phyloP scores from a whole-genome alignment of 2,888 invertebrate species.

The Calameuta idolon region DNA sequence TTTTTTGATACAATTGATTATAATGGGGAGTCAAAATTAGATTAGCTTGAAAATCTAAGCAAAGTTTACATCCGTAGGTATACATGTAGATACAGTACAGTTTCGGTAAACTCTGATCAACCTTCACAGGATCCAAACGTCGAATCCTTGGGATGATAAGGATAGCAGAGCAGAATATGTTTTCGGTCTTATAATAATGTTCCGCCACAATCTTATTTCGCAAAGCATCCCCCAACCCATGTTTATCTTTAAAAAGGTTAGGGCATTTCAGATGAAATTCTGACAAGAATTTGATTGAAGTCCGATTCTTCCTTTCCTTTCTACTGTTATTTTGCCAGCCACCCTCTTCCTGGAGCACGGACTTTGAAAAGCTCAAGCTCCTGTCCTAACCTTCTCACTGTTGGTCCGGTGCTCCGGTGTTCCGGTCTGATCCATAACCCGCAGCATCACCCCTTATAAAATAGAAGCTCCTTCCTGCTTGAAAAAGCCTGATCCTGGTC shows the following conservation, averaged over 20 bases:
- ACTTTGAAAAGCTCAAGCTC: not conserved
- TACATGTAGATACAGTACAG: not conserved
- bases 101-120: not conserved
- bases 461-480: not conserved
- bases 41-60: not conserved
- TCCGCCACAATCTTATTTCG: not conserved
- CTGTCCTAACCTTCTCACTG: not conserved
- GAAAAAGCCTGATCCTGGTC: not conserved
- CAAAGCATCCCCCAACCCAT: not conserved
- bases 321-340: not conserved
- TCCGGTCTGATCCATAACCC: no score
- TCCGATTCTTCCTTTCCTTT: not conserved
- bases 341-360: not conserved
- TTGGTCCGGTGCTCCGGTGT: not conserved
- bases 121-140: not conserved
- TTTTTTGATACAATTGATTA: not conserved
- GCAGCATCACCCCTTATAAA: no score
- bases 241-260: not conserved
- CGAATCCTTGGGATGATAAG: not conserved
- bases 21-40: not conserved
- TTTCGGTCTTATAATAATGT: not conserved
- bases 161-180: not conserved
- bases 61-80: not conserved
- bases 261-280: conserved; percentile 28
- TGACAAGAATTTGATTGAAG: conserved; percentile 29